Conservation (phyloP, 2,797 vertebrate genomes). For the Orientallactaga sibirica region DNA sequence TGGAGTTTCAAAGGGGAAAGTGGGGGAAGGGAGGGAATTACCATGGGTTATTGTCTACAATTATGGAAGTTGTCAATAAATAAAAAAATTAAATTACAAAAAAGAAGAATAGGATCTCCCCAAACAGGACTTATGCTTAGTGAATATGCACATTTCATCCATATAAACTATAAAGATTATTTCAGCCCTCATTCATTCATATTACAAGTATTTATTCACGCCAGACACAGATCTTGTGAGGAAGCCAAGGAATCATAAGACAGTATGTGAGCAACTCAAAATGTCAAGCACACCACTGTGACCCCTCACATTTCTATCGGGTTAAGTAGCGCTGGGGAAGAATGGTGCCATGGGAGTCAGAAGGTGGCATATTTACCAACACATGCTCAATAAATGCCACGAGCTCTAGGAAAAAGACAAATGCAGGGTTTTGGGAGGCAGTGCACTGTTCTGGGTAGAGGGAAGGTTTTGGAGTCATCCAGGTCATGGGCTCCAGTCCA, state of each 20-base stretch:
- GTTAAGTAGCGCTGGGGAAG: background rate
- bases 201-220: slow-evolving; percentile 51
- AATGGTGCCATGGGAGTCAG: background rate
- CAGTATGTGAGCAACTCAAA: background rate
- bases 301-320: slow-evolving; percentile 11
- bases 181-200: background rate
- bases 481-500: background rate
- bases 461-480: background rate
- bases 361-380: background rate
- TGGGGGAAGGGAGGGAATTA: too few species aligned
- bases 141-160: background rate
- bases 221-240: background rate
- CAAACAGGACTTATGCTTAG: background rate
- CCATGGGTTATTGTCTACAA: too few species aligned
- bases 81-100: too few species aligned
- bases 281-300: background rate
- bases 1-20: too few species aligned
- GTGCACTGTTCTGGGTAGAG: background rate
- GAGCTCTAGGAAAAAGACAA: background rate
- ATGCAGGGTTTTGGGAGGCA: background rate
- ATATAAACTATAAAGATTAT: slow-evolving; percentile 29
- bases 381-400: background rate
- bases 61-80: too few species aligned
- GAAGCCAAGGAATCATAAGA: background rate
- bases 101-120: too few species aligned